A percentile compares a stretch with the other conserved stretches of the same genome.
These are phyloP conservation scores for Phalanger gymnotis DNA, from an alignment of 2,797 vertebrate species.

Conservation along the genomic window DNA sequence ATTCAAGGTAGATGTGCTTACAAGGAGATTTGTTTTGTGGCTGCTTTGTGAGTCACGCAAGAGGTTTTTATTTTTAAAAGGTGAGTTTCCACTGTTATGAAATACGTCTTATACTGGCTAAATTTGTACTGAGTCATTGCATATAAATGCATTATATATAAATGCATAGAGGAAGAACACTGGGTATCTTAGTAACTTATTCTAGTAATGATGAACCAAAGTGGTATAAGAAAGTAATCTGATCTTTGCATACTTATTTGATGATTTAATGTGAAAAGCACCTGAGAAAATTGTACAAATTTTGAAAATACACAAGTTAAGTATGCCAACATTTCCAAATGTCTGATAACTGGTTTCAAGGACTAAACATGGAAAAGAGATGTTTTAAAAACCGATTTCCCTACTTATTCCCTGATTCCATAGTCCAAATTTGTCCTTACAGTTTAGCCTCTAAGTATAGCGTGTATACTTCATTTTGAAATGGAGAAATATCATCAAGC, in stretches of 20 bases:
- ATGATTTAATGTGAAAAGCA: slow-evolving; percentile 1
- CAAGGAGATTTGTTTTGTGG: slow-evolving; percentile 76
- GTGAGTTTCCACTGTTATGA: slow-evolving; percentile 74
- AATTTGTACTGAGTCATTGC: slow-evolving; percentile 52
- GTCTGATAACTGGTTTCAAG: not conserved
- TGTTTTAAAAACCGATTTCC: slow-evolving; percentile 17
- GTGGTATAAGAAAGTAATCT: slow-evolving; percentile 5
- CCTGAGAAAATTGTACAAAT: not conserved
- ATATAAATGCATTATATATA: slow-evolving; percentile 7
- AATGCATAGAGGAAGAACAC: slow-evolving; percentile 24
- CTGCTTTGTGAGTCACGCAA: slow-evolving; percentile 78
- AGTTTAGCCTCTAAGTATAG: slow-evolving; percentile 24
- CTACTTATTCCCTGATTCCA: not conserved
- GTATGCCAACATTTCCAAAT: not conserved
- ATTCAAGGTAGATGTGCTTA: slow-evolving; percentile 66
- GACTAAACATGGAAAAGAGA: not conserved
- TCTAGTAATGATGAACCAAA: slow-evolving; percentile 25
- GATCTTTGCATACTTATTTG: slow-evolving; percentile 8
- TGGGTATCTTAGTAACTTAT: not conserved
- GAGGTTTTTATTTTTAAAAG: slow-evolving; percentile 76
- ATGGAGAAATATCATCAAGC: slow-evolving; percentile 22
- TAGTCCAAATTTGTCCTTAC: not conserved
- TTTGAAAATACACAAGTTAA: slow-evolving; percentile 17
- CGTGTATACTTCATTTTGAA: slow-evolving; percentile 45
- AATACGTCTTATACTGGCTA: slow-evolving; percentile 54